Evolutionary conservation across 2,888 invertebrate genomes (phyloP), one percentile per base, ranked within the genome.

Genomic region (Ethmia dodecea): DNA sequence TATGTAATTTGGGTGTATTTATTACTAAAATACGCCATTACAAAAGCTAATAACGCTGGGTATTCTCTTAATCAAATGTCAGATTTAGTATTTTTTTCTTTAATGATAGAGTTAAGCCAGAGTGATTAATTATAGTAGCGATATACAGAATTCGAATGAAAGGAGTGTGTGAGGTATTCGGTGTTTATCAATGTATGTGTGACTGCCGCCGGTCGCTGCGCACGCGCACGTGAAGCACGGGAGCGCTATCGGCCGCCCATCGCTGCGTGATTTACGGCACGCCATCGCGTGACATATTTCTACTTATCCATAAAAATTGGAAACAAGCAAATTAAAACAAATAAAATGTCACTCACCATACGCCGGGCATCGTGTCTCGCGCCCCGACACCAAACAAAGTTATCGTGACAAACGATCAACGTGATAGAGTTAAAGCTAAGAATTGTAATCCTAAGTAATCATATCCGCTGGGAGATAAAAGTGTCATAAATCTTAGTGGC

Each of bases 61-160:
- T 65, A 61, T 74, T 76, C 72, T 76, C 75, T 83, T 77, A 80
- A 79, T 81, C 79, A 78, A 78, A 78, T 49, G 81, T 84, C 81
- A 62, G 84, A 83, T 83, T 80, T 80, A 68, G 74, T 70, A 63
- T 77, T 73, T 66, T 77, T 79, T 76, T 66, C 58, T 62, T 74
- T 65, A 78, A 80, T 68, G 60, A 63, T 59, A 49, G 64, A 60
- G 67, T 60, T 81, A 80, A 83, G 72, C 75, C 65, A 42, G 38
- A 47, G 55, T 81, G 79, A 84, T 80, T 75, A 74, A 84, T 83
- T 45, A 62, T 53, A 45, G 50, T 59, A 52, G 63, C 63, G 55
- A 60, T 56, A 50, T 60, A 63, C 58, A 50, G 61, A 64, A 68
- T 65, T 61, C 55, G 52, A 60, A 66, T 63, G 69, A 63, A 65